Evolutionary conservation across 2,113 vertebrate genomes (phyloP).

Genomic region (Ginglymostoma cirratum): DNA sequence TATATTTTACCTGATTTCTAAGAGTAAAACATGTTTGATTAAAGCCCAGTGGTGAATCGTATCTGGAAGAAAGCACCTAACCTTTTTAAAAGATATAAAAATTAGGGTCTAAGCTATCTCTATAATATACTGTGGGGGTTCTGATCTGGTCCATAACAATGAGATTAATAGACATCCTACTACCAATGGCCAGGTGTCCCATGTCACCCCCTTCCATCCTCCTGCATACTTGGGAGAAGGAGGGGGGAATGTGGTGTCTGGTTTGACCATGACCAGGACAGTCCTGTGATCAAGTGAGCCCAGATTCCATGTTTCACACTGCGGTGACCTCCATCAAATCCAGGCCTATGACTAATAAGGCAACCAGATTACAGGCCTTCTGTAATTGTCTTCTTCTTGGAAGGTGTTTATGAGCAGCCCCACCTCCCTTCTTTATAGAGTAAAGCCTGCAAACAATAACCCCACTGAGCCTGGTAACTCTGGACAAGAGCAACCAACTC

Average conservation of each 20-base stretch:
- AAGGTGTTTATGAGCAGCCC: neutral
- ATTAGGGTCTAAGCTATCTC: too few species aligned
- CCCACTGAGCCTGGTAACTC: neutral
- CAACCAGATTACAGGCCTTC: neutral
- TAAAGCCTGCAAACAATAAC: neutral
- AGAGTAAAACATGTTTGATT: too few species aligned
- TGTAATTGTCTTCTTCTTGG: neutral
- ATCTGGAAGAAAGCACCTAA: too few species aligned
- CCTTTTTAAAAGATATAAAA: too few species aligned
- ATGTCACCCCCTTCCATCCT: neutral
- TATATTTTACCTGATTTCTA: too few species aligned
- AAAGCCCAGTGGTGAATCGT: too few species aligned
- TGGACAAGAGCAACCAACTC: neutral
- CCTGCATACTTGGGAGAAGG: neutral
- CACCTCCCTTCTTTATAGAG: neutral
- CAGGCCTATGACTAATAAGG: neutral
- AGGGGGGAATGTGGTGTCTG: too few species aligned
- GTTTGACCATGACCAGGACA: neutral
- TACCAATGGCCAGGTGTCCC: too few species aligned
- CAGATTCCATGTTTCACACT: neutral
- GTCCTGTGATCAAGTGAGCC: neutral
- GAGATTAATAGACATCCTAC: too few species aligned
- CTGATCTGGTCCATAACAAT: too few species aligned
- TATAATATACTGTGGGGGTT: too few species aligned
- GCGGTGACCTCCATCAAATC: neutral